Evolutionary conservation across 2,113 vertebrate species (phyloP), one percentile per base, ranked within the genome.

Genomic region (Motacilla tschutschensis): DNA sequence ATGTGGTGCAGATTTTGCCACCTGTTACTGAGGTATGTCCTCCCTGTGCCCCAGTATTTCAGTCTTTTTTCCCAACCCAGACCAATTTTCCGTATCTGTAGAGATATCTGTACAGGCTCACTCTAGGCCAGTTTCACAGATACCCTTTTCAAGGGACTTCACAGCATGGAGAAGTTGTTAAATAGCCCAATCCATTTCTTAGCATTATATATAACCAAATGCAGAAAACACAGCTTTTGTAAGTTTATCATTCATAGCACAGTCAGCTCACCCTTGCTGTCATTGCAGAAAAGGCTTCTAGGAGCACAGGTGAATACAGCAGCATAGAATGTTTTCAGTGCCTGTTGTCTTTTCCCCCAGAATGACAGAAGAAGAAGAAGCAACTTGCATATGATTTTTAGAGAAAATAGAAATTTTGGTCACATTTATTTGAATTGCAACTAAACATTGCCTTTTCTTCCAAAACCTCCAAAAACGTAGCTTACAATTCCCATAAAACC

Each of bases 1-100:
- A 2, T 0, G 0, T 35, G 41, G 22, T 31, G 17, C 41, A 75
- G 41, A 20, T 21, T 59, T 28, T 84, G 16, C 8, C 38, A 10
- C 22, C 40, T 62, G 8, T 17, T 50, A 48, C 1, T 53, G 20
- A 50, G 22, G 18, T 12, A 8, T 5, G 2, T 57, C 69, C 63
- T 60, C 12, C 14, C 38, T 35, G 4, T 66, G 5, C 8, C 18
- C n/a, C 7, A 3, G 22, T 16, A 25, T 17, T 84, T 70, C 47
- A 43, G 55, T 9, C 16, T 58, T n/a, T 73, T 76, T 70, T 35
- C 47, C 57, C n/a, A 73, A 8, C 9, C 21, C 29, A 50, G 41
- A 9, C 24, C 73, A 53, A 28, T 46, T 19, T 76, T 69, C 46
- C n/a, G 33, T 33, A 33, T 33, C 33, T 33, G 33, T 33, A 33